Evolutionary conservation across 2,797 vertebrate genomes (phyloP).

Genomic region (Poeciliopsis presidionis): DNA sequence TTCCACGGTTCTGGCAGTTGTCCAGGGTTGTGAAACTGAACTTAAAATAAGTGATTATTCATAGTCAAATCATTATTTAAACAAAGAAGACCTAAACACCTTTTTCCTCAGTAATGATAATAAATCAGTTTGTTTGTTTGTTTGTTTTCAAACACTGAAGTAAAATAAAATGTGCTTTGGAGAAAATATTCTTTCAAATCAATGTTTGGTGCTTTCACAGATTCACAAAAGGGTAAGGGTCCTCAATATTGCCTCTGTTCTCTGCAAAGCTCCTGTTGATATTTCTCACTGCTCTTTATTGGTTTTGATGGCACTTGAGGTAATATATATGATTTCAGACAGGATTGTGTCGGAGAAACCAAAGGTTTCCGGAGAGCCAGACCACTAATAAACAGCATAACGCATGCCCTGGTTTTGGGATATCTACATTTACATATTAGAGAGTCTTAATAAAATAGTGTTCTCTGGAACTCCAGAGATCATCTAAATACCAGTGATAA

Average conservation of each 20-base stretch:
- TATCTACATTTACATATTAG: neutral
- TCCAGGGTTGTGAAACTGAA: too few species aligned
- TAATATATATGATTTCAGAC: conserved; percentile 15
- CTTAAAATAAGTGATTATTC: too few species aligned
- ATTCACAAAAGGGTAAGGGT: neutral
- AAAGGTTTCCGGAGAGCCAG: conserved; percentile 29
- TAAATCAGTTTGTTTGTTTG: too few species aligned
- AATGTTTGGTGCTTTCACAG: neutral
- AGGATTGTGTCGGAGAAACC: conserved; percentile 39
- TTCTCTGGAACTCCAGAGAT: neutral
- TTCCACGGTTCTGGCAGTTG: too few species aligned
- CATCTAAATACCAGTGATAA: neutral
- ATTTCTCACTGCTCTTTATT: conserved; percentile 52
- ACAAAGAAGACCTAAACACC: too few species aligned
- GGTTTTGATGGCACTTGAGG: conserved; percentile 34
- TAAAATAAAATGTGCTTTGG: neutral
- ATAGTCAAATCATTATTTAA: too few species aligned
- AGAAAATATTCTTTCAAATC: neutral
- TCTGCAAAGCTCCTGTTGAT: conserved; percentile 50
- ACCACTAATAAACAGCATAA: neutral
- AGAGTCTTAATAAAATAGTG: neutral
- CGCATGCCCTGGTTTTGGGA: neutral
- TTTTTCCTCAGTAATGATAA: too few species aligned
- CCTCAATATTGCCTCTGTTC: conserved; percentile 38
- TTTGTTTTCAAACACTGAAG: neutral